Evolutionary conservation across 2,113 vertebrate species (phyloP), one percentile per base, ranked within the genome.

Genomic region (Aphyosemion australe): DNA sequence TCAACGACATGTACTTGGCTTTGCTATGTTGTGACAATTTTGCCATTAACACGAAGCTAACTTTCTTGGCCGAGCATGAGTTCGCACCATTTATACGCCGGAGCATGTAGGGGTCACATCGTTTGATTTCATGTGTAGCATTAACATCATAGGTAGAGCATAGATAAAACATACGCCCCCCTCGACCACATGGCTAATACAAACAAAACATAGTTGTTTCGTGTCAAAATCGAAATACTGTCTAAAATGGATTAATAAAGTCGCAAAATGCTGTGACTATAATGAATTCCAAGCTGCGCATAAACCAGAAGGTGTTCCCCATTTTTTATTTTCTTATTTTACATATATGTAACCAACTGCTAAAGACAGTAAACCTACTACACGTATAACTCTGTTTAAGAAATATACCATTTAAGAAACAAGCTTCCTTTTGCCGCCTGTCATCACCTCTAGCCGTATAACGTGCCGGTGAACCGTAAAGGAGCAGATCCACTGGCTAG

Each of bases 11-110:
- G 13, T 20, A 48, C 19, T 26, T 8, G 21, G 15, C 26, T 2
- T 39, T 47, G 13, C 42, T 49, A 0, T 62, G 51, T 51, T 20
- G 14, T 68, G 16, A 48, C 12, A 65, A 53, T 31, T n/a, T 47
- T 31, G 57, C 6, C 57, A 62, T 78, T 71, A 84, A 78, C 84
- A 76, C 57, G 3, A 49, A 50, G 56, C 61, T 83, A 76, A 69
- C 58, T 69, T 64, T 49, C 39, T 42, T 71, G 52, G 5, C 39
- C 31, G 48, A 56, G 45, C 58, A 49, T 78, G 26, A n/a, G 16
- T 26, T 8, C 11, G n/a, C 46, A 48, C n/a, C 46, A 48, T 48
- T 48, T 48, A 18, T 1, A 19, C 9, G 16, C 46, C n/a, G n/a
- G n/a, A 1, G n/a, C 18, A 13, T 42, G 41, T 42, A 42, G 46